Conservation (phyloP, 2,113 vertebrate genomes). For the Colius striatus region DNA sequence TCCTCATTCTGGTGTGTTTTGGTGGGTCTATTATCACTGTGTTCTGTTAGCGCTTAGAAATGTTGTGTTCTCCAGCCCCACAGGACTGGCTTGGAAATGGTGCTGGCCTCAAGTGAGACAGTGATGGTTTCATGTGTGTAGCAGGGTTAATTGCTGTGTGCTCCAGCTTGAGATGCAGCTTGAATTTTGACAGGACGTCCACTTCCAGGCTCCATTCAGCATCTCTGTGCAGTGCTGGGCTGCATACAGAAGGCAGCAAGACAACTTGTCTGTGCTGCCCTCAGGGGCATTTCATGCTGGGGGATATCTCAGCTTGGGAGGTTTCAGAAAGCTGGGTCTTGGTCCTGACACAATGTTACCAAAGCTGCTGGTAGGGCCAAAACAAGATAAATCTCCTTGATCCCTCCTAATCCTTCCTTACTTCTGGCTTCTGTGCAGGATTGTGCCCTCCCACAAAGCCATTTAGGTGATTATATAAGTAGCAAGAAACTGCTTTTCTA, state of each 20-base stretch:
- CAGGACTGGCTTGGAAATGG: neutral
- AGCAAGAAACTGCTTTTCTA: neutral
- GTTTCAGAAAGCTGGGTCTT: neutral
- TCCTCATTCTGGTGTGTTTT: neutral
- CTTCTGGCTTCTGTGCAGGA: neutral
- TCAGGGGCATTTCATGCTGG: accelerated
- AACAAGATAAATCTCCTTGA: neutral
- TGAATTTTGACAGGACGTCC: neutral
- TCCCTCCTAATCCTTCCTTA: accelerated
- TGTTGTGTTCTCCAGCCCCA: neutral
- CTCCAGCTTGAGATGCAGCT: neutral
- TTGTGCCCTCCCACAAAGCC: neutral
- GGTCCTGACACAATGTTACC: neutral
- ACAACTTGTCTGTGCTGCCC: neutral
- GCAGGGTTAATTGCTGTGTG: neutral
- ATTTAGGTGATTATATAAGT: neutral
- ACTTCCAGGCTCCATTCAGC: neutral
- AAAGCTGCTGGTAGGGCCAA: neutral
- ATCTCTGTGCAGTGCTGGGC: neutral
- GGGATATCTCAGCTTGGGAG: neutral
- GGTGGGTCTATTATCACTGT: accelerated
- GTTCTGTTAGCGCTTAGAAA: neutral
- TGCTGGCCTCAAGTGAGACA: neutral
- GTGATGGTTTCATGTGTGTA: neutral
- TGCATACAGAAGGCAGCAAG: neutral